These are phyloP conservation scores for Galleria mellonella DNA, from an alignment of 1,140 invertebrate species.

Conservation along the genomic window DNA sequence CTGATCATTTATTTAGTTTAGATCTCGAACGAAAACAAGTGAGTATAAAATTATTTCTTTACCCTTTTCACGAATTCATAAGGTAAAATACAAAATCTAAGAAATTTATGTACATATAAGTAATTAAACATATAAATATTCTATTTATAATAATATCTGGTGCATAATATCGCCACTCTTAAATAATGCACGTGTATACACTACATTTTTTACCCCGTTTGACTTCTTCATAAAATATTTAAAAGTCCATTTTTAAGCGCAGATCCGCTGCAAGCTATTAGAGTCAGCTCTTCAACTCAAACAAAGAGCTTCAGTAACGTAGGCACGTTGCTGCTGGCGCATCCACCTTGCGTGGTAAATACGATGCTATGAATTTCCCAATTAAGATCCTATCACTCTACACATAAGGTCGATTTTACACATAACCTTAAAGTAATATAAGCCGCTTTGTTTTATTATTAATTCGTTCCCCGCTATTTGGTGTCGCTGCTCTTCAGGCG, in stretches of 20 bases:
- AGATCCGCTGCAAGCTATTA: slow-evolving; percentile 69
- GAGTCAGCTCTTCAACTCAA: slow-evolving; percentile 67
- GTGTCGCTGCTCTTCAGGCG: slow-evolving; percentile 61
- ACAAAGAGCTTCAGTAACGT: slow-evolving; percentile 64
- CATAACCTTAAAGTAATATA: slow-evolving; percentile 27
- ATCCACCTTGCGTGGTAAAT: slow-evolving; percentile 36
- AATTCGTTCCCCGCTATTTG: slow-evolving; percentile 65
- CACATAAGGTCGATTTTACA: slow-evolving; percentile 44
- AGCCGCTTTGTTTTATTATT: slow-evolving; percentile 56
- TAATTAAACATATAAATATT: too few species aligned
- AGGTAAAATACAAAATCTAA: too few species aligned
- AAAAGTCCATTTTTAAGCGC: slow-evolving; percentile 67
- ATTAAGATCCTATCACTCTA: slow-evolving; percentile 49
- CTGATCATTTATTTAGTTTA: too few species aligned
- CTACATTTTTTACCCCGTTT: too few species aligned
- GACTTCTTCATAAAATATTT: slow-evolving; percentile 64
- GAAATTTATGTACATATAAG: too few species aligned
- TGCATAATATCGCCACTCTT: too few species aligned
- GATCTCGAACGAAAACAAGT: too few species aligned
- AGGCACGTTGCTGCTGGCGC: slow-evolving; percentile 45
- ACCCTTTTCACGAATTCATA: too few species aligned
- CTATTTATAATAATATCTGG: too few species aligned
- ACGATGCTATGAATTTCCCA: slow-evolving; percentile 28
- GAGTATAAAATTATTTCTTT: too few species aligned
- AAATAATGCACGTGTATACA: too few species aligned